Base-by-base conservation (phyloP, 2,888 invertebrate genomes). In the Nemapogon koenigi region DNA sequence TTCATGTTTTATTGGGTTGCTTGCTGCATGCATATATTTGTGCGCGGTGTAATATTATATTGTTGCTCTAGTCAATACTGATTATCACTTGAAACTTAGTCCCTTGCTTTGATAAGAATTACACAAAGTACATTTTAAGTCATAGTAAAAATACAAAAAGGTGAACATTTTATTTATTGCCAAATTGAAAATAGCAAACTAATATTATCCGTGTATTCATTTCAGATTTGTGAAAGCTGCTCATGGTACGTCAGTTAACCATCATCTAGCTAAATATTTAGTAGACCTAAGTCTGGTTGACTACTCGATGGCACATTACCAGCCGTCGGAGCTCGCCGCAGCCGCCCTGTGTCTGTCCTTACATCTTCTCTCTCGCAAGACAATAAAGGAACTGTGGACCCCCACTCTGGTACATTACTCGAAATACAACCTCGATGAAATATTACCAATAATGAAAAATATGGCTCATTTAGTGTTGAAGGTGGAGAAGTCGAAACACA, bases 201-300 rank as follows among this genome's bases (percentile, higher is more conserved):
- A n/a, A n/a, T n/a, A n/a, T n/a, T n/a, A n/a, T n/a, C n/a, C n/a
- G n/a, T n/a, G n/a, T n/a, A n/a, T n/a, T n/a, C n/a, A 40, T 61
- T 62, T 32, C 62, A 89, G 88, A 50, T 83, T 80, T 50, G 75
- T 79, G 4, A 83, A 82, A 53, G 82, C 84, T 7, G 82, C 82
- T 1, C 73, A 78, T 31, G 91, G 90, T 2, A 63, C 67, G 13
- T 61, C 73, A 2, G 67, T 68, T 52, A 85, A 86, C 49, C 93
- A 94, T 58, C 86, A 87, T 38, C 75, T 94, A 64, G 91, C 93
- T 10, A 97, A 98, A 71, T 98, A 94, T 62, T 84, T 97, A 41
- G 83, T 95, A 53, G 97, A 98, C 62, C 75, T 95, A 43, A 82
- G 89, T 38, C 73, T 95, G 30, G 66, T 93, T 4, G 90, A 95